phyloP scores from a whole-genome alignment of 2,797 vertebrate species.

The Oreonectes daqikongensis region DNA sequence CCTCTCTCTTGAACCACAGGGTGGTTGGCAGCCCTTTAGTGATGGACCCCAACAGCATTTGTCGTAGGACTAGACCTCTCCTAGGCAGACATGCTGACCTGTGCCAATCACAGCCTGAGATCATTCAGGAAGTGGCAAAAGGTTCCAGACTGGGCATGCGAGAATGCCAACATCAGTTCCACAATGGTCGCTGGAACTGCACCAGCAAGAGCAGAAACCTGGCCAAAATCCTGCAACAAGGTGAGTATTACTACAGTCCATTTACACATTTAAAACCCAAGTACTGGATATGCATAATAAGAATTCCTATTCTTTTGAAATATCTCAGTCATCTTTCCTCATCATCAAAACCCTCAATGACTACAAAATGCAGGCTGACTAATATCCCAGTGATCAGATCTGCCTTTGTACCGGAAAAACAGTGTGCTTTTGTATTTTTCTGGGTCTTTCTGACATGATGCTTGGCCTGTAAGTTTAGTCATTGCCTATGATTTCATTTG shows the following conservation, averaged over 20 bases:
- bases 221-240: slow-evolving; percentile 85
- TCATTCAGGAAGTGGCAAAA: slow-evolving; percentile 82
- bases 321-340: background rate
- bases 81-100: slow-evolving; percentile 79
- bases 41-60: slow-evolving; percentile 88
- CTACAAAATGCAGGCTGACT: slow-evolving; percentile 11
- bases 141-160: slow-evolving; percentile 82
- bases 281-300: background rate
- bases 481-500: no score
- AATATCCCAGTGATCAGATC: slow-evolving; percentile 32
- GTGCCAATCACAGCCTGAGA: slow-evolving; percentile 85
- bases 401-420: slow-evolving; percentile 46
- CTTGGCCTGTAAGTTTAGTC: slow-evolving; percentile 29
- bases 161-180: slow-evolving; percentile 87
- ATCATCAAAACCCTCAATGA: background rate
- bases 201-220: slow-evolving; percentile 86
- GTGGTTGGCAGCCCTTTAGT: slow-evolving; percentile 84
- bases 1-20: slow-evolving; percentile 67
- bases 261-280: no score
- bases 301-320: background rate
- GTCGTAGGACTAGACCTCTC: slow-evolving; percentile 81
- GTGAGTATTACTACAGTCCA: slow-evolving; percentile 64
- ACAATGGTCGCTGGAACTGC: slow-evolving; percentile 85
- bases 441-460: slow-evolving; percentile 37
- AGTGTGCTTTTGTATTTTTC: slow-evolving; percentile 21